phyloP scores from a whole-genome alignment of 2,113 vertebrate genomes.

The Dolichotis patagonum region DNA sequence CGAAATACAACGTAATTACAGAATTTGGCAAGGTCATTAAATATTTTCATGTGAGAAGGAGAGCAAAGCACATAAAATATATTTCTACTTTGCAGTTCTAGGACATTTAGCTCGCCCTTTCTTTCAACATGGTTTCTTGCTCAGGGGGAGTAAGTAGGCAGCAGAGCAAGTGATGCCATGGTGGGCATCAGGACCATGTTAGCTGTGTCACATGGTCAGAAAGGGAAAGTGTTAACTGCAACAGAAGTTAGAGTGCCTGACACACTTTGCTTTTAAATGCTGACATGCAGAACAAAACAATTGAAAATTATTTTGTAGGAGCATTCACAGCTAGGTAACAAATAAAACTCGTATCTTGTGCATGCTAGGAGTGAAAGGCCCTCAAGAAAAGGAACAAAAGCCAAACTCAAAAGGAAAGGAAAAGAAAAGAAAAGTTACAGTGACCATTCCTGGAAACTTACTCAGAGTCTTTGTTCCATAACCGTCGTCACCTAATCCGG shows the following conservation, averaged over 20 bases:
- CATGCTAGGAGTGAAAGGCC: conserved; percentile 90
- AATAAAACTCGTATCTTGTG: conserved; percentile 89
- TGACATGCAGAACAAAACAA: conserved; percentile 89
- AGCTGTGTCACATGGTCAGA: conserved; percentile 79
- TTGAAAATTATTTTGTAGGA: conserved; percentile 83
- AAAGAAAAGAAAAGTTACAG: conserved; percentile 87
- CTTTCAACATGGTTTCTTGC: conserved; percentile 81
- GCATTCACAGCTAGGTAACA: conserved; percentile 91
- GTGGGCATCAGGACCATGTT: conserved; percentile 81
- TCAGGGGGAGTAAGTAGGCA: conserved; percentile 69
- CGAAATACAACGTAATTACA: conserved; percentile 69
- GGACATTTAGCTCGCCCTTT: conserved; percentile 76
- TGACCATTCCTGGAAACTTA: conserved; percentile 97
- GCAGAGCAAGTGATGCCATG: conserved; percentile 73
- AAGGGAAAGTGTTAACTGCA: conserved; percentile 84
- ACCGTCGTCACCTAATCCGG: conserved; percentile 99
- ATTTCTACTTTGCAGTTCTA: conserved; percentile 72
- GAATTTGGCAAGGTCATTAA: conserved; percentile 78
- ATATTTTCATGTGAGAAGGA: conserved; percentile 83
- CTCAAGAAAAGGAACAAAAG: conserved; percentile 88
- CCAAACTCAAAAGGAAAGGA: conserved; percentile 87
- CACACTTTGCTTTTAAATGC: conserved; percentile 86
- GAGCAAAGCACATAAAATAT: conserved; percentile 76
- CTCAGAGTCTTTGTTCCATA: conserved; percentile 99
- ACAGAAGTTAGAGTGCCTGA: conserved; percentile 83